Evolutionary conservation across 2,797 vertebrate genomes (phyloP).

Genomic region (Bradypodion pumilum): DNA sequence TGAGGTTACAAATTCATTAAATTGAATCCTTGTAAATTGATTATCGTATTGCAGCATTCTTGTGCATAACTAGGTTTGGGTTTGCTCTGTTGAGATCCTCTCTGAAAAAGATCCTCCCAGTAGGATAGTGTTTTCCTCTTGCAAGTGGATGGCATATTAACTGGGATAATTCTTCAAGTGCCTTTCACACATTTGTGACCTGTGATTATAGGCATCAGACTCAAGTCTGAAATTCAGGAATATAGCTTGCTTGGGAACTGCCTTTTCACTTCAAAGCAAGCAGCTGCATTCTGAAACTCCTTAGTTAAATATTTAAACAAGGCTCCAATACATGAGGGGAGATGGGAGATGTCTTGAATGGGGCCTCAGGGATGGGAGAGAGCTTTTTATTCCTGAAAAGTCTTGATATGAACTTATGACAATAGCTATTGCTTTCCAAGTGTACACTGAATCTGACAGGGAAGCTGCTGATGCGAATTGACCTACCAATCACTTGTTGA

Average conservation of each 20-base stretch:
- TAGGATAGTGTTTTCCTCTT: neutral
- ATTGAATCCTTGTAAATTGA: neutral
- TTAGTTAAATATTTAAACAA: slow-evolving; percentile 27
- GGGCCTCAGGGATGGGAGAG: neutral
- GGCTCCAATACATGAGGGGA: neutral
- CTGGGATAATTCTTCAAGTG: neutral
- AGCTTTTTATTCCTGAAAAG: neutral
- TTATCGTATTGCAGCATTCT: neutral
- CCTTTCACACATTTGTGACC: neutral
- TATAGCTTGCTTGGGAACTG: neutral
- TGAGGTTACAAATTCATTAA: neutral
- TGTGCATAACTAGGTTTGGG: neutral
- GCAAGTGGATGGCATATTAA: neutral
- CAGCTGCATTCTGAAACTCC: neutral
- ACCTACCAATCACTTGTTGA: neutral
- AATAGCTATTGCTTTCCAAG: neutral
- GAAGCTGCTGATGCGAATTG: neutral
- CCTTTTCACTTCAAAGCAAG: slow-evolving; percentile 17
- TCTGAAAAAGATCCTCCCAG: neutral
- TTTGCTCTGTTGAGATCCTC: neutral
- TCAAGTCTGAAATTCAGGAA: neutral
- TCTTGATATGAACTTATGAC: neutral
- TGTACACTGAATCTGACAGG: neutral
- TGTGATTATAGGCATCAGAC: neutral
- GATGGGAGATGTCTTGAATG: neutral